Evolutionary conservation across 2,113 vertebrate species (phyloP).

Genomic region (Chloropsis hardwickii): DNA sequence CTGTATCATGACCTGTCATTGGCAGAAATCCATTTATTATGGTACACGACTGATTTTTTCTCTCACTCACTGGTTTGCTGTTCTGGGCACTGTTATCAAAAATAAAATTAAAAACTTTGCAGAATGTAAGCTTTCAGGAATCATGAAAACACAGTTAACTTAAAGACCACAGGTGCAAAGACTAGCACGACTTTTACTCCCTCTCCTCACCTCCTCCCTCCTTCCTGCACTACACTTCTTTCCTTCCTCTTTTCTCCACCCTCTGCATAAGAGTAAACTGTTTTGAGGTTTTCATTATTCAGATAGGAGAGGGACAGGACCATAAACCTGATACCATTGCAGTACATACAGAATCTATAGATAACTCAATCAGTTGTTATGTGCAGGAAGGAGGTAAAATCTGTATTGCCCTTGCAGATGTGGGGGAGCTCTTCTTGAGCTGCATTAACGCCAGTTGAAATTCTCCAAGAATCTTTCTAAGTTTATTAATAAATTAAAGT

Average conservation of each 20-base stretch:
- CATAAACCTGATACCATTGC: not conserved
- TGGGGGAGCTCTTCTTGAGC: not conserved
- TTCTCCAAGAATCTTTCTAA: not conserved
- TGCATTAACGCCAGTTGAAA: not conserved
- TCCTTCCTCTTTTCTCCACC: not conserved
- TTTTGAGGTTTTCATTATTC: not conserved
- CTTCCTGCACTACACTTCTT: accelerated
- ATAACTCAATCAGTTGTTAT: not conserved
- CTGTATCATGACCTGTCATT: constrained; percentile 88
- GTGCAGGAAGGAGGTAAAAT: not conserved
- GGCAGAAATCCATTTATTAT: constrained; percentile 86
- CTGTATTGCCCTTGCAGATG: not conserved
- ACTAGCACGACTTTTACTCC: not conserved
- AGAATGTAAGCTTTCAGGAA: constrained; percentile 74
- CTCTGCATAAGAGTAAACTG: not conserved
- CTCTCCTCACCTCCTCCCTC: accelerated
- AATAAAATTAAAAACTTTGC: constrained; percentile 71
- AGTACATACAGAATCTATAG: not conserved
- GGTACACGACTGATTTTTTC: constrained; percentile 86
- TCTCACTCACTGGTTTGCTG: constrained; percentile 85
- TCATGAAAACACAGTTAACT: constrained; percentile 49
- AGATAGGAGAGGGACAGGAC: not conserved
- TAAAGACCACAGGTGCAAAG: constrained; percentile 7
- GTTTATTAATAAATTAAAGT: not conserved
- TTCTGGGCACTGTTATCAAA: constrained; percentile 77